Evolutionary conservation across 2,888 invertebrate species (phyloP).

Genomic region (Tachina lurida): DNA sequence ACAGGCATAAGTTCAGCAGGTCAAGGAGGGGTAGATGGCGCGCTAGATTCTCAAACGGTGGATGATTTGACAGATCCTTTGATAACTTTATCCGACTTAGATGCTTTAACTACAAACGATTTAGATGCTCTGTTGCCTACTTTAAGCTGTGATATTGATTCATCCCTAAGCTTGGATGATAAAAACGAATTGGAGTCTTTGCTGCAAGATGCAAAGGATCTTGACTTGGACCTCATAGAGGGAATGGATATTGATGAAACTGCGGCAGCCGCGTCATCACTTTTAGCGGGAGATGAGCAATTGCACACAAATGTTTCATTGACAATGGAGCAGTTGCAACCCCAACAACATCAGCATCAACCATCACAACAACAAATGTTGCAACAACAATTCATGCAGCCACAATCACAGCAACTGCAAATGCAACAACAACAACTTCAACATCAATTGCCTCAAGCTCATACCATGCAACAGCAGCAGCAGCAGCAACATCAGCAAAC

Average conservation of each 20-base stretch:
- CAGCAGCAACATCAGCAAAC: conserved; percentile 71
- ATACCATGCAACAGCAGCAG: conserved; percentile 72
- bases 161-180: conserved; percentile 81
- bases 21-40: conserved; percentile 48
- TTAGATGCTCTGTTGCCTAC: conserved; percentile 87
- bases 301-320: conserved; percentile 69
- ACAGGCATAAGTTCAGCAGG: conserved; percentile 7
- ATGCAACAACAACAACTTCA: conserved; percentile 64
- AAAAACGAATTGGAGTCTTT: conserved; percentile 82
- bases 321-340: conserved; percentile 67
- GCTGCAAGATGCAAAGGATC: conserved; percentile 81
- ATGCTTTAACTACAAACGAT: conserved; percentile 83
- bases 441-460: conserved; percentile 66
- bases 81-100: conserved; percentile 80
- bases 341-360: conserved; percentile 70
- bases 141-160: conserved; percentile 84
- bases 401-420: conserved; percentile 58
- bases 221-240: conserved; percentile 82
- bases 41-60: conserved; percentile 58
- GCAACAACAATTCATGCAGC: conserved; percentile 64
- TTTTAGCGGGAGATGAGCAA: conserved; percentile 63
- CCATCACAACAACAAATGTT: conserved; percentile 63
- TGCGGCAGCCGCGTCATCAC: conserved; percentile 72
- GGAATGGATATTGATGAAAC: conserved; percentile 77
- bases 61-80: conserved; percentile 76